Percentiles rank a stretch among this genome's conserved stretches.
phyloP scores from a whole-genome alignment of 2,888 invertebrate genomes.

The Oscheius myriophilus region DNA sequence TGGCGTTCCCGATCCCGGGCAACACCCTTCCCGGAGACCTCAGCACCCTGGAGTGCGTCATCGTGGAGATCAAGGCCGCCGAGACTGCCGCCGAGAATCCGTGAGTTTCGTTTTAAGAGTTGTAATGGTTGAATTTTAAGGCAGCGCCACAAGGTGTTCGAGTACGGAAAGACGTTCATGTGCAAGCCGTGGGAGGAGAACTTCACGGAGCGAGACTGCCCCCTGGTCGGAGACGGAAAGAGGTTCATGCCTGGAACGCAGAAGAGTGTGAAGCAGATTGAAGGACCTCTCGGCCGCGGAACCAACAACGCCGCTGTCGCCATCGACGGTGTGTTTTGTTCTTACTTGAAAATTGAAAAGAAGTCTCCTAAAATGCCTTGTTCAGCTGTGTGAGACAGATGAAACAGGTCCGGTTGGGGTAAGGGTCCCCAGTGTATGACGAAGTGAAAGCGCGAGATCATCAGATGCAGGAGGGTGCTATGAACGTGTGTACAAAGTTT shows the following conservation, averaged over 20 bases:
- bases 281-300: conserved; percentile 42
- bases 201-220: conserved; percentile 28
- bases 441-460: too few species aligned
- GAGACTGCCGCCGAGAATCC: conserved; percentile 30
- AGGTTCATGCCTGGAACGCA: conserved; percentile 37
- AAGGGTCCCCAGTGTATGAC: too few species aligned
- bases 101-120: background rate
- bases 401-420: too few species aligned
- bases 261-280: conserved; percentile 41
- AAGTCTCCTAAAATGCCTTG: too few species aligned
- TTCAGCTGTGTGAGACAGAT: too few species aligned
- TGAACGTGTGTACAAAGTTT: too few species aligned
- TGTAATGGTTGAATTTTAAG: conserved; percentile 21
- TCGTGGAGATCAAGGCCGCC: conserved; percentile 1
- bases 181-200: conserved; percentile 28
- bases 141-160: conserved; percentile 34
- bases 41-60: too few species aligned
- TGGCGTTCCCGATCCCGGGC: too few species aligned
- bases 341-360: background rate
- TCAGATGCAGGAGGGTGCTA: too few species aligned
- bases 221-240: conserved; percentile 46
- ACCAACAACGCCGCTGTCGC: conserved; percentile 37
- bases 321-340: conserved; percentile 35
- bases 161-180: conserved; percentile 44
- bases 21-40: too few species aligned